Percentiles rank a stretch among this genome's conserved stretches.
phyloP scores from a whole-genome alignment of 2,797 vertebrate species.

The Phoeniculus purpureus region DNA sequence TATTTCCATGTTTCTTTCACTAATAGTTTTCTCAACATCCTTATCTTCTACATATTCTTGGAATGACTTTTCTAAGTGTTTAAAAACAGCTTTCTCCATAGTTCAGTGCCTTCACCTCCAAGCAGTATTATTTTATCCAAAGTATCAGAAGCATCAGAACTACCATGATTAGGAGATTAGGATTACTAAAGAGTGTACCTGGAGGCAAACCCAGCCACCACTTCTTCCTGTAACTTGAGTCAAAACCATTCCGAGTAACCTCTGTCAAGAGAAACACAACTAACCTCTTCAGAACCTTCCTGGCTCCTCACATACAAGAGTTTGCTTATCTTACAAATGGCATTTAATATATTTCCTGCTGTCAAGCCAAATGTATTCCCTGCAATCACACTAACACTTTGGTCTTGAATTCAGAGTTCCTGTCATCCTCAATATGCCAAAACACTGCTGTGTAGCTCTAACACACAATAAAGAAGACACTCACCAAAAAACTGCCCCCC shows the following conservation, averaged over 20 bases:
- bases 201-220: neutral
- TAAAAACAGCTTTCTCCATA: neutral
- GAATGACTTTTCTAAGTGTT: neutral
- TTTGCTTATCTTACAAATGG: neutral
- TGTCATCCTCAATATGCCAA: conserved; percentile 30
- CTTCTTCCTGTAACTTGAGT: neutral
- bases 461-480: neutral
- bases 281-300: neutral
- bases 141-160: neutral
- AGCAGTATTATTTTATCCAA: neutral
- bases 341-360: neutral
- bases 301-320: neutral
- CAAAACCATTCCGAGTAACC: neutral
- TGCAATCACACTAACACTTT: neutral
- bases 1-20: neutral
- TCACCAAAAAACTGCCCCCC: neutral
- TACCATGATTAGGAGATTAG: neutral
- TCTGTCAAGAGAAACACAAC: neutral
- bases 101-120: neutral
- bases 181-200: neutral
- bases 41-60: neutral
- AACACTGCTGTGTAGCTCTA: neutral
- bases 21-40: neutral
- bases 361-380: neutral
- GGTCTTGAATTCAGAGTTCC: conserved; percentile 35